These are phyloP conservation scores for Isotomurus palustris DNA, from an alignment of 2,888 invertebrate species.

Conservation along the genomic window DNA sequence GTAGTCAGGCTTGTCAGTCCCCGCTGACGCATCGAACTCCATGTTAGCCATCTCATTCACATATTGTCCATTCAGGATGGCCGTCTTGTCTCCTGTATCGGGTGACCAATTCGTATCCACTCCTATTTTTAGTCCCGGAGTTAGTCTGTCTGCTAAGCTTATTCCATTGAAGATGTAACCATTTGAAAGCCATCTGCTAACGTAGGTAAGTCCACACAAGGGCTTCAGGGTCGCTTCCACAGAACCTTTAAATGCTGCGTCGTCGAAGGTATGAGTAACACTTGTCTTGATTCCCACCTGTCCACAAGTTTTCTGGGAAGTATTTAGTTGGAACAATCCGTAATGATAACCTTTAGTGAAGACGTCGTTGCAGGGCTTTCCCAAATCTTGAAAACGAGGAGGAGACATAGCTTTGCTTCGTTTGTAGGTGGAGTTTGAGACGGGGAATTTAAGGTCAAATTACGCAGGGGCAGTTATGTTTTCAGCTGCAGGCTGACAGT, in stretches of 20 bases:
- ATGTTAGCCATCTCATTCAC: neutral
- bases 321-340: neutral
- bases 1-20: neutral
- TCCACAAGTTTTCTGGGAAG: neutral
- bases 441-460: too few species aligned
- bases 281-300: neutral
- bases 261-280: neutral
- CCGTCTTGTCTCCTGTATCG: neutral
- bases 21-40: neutral
- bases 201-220: neutral
- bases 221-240: neutral
- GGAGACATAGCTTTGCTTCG: too few species aligned
- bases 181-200: neutral
- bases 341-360: neutral
- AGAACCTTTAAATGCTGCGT: neutral
- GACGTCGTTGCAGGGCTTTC: neutral
- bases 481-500: too few species aligned
- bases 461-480: too few species aligned
- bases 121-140: neutral
- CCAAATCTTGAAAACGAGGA: neutral
- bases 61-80: neutral
- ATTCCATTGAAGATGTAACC: neutral
- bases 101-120: neutral
- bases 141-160: neutral
- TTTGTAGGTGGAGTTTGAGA: too few species aligned